Evolutionary conservation across 1,140 invertebrate species (phyloP).

Genomic region (Lucilia sericata): DNA sequence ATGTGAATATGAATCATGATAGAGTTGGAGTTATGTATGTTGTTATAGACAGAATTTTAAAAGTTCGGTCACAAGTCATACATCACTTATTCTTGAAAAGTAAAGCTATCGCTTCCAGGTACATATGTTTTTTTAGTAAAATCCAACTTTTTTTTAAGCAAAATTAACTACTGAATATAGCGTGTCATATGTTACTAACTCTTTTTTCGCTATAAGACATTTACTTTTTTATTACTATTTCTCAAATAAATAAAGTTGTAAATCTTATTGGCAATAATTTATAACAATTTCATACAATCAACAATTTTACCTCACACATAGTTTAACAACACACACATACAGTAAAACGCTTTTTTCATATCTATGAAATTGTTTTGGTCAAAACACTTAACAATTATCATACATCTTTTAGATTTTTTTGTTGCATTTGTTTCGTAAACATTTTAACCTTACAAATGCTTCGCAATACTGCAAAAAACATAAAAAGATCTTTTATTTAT

Average conservation of each 20-base stretch:
- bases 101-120: no score
- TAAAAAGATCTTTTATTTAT: neutral
- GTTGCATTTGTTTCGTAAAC: neutral
- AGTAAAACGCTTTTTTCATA: neutral
- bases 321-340: neutral
- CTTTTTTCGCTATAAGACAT: no score
- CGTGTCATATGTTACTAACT: no score
- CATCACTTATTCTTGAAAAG: no score
- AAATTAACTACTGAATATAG: no score
- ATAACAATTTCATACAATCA: constrained; percentile 17
- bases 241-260: constrained; percentile 17
- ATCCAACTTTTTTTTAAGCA: no score
- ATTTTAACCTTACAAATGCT: no score
- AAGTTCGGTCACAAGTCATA: no score
- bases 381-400: constrained; percentile 17
- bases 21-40: no score
- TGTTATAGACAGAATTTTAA: no score
- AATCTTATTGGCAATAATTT: constrained; percentile 17
- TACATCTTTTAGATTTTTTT: neutral
- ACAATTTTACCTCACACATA: constrained; percentile 16
- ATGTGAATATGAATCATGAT: no score
- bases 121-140: no score
- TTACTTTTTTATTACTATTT: neutral
- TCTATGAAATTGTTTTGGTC: neutral
- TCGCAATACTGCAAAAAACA: neutral